A percentile compares a stretch with the other conserved stretches of the same genome.
Evolutionary conservation across 2,113 vertebrate species (phyloP).

Genomic region (Corvus hawaiiensis): DNA sequence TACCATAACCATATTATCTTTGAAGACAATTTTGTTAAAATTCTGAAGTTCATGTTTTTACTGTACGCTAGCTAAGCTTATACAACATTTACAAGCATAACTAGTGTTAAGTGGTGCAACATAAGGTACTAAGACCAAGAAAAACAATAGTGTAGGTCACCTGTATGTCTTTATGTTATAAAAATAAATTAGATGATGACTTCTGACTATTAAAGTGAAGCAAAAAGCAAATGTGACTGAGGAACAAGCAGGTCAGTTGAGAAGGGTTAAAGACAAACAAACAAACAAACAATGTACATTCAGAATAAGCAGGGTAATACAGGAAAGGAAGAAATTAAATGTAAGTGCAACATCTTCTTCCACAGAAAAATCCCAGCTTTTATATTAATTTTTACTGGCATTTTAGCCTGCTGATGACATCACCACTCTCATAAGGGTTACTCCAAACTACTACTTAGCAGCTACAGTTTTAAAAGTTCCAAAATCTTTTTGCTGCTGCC

Average conservation of each 20-base stretch:
- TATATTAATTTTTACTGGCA: background rate
- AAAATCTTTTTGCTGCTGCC: background rate
- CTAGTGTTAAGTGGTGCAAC: background rate
- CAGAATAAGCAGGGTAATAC: background rate
- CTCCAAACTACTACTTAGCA: background rate
- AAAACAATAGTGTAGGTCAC: background rate
- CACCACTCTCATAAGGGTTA: background rate
- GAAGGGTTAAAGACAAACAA: background rate
- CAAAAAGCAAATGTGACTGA: background rate
- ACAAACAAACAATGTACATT: background rate
- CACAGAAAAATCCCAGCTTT: background rate
- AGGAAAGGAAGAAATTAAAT: background rate
- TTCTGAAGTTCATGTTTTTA: background rate
- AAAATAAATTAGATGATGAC: background rate
- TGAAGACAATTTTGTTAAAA: conserved; percentile 27
- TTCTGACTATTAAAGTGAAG: background rate
- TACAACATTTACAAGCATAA: background rate
- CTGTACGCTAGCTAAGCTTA: background rate
- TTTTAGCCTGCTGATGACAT: background rate
- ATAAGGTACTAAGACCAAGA: background rate
- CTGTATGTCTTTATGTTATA: background rate
- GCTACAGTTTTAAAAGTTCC: background rate
- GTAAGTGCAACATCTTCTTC: background rate
- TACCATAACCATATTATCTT: conserved; percentile 10
- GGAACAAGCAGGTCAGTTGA: background rate